These are phyloP conservation scores for Bathybates hornii DNA, from an alignment of 2,113 vertebrate genomes.

Conservation along the genomic window DNA sequence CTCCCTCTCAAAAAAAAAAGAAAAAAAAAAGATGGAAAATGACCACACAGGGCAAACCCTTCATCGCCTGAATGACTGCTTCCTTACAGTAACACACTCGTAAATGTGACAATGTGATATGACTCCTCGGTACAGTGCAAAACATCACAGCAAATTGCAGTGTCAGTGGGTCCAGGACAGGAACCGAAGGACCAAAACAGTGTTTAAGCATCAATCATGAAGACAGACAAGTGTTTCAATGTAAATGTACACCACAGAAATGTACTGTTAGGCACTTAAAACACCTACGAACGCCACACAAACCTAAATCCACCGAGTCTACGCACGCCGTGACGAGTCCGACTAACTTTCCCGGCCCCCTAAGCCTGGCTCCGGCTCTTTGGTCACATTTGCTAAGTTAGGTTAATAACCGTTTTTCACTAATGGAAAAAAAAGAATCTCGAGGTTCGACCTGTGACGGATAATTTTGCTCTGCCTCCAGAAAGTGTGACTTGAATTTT, in stretches of 20 bases:
- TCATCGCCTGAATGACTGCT: not conserved
- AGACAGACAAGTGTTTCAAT: not conserved
- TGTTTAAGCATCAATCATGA: not conserved
- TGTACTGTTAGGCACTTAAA: constrained; percentile 13
- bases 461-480: not conserved
- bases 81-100: not conserved
- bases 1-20: not conserved
- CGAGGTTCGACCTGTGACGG: not conserved
- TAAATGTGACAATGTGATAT: not conserved
- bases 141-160: constrained; percentile 24
- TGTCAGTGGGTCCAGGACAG: not conserved
- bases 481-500: not conserved
- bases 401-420: not conserved
- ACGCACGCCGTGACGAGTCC: not conserved
- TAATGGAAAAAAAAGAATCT: not conserved
- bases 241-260: not conserved
- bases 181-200: not conserved
- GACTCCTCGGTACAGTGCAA: not conserved
- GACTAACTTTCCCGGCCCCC: not conserved
- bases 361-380: not conserved
- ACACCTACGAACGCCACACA: not conserved
- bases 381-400: not conserved
- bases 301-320: not conserved
- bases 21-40: not conserved
- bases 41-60: not conserved